Evolutionary conservation across 2,888 invertebrate species (phyloP).

Genomic region (Auanema freiburgensis): DNA sequence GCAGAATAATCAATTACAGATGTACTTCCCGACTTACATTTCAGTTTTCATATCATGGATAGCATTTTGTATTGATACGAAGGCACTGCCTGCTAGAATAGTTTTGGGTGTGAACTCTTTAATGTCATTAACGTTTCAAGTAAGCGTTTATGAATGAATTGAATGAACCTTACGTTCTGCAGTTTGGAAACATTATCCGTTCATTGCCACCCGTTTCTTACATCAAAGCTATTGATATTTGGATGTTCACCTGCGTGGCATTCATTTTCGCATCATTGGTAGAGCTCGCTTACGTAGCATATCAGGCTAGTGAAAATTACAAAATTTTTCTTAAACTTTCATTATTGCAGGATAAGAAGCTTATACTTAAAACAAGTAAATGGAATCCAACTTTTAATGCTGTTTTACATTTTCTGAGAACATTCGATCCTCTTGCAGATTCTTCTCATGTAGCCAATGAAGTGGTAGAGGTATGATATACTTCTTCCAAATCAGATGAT

Average conservation of each 20-base stretch:
- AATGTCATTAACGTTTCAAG: slow-evolving; percentile 57
- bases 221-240: slow-evolving; percentile 59
- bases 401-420: slow-evolving; percentile 30
- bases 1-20: slow-evolving; percentile 25
- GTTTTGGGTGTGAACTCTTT: slow-evolving; percentile 60
- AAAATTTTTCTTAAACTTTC: slow-evolving; percentile 3
- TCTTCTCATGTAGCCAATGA: slow-evolving; percentile 16
- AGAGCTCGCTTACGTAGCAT: slow-evolving; percentile 60
- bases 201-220: slow-evolving; percentile 61
- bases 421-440: slow-evolving; percentile 30
- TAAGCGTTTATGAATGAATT: slow-evolving; percentile 8
- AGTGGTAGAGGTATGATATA: not conserved
- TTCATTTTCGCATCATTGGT: slow-evolving; percentile 60
- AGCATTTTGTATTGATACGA: slow-evolving; percentile 55
- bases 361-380: slow-evolving; percentile 35
- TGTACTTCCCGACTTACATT: slow-evolving; percentile 59
- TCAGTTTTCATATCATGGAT: slow-evolving; percentile 60
- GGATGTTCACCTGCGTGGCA: slow-evolving; percentile 58
- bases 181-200: slow-evolving; percentile 59
- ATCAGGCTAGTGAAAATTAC: slow-evolving; percentile 40
- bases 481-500: not conserved
- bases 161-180: slow-evolving; percentile 5
- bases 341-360: slow-evolving; percentile 53
- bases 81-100: slow-evolving; percentile 59
- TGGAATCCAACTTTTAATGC: slow-evolving; percentile 41